phyloP scores from a whole-genome alignment of 2,888 invertebrate species.

The Chelonus formosanus region DNA sequence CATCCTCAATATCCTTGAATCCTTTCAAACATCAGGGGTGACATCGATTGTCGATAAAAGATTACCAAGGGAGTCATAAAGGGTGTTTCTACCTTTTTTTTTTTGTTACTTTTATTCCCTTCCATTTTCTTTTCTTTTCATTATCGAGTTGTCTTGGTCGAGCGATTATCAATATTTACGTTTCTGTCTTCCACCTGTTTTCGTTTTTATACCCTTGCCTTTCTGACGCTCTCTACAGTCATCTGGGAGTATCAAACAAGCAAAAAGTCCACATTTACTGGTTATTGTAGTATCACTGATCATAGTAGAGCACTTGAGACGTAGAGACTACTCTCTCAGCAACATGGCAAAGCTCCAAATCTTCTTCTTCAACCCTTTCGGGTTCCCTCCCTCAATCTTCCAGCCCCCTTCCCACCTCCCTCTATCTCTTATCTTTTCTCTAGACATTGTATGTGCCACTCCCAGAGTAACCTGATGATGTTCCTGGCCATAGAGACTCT shows the following conservation, averaged over 20 bases:
- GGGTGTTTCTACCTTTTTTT: constrained; percentile 30
- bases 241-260: constrained; percentile 26
- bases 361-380: constrained; percentile 40
- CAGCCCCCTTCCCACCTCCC: background rate
- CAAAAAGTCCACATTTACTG: constrained; percentile 48
- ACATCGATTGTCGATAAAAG: constrained; percentile 42
- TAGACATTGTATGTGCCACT: constrained; percentile 36
- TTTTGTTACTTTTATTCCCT: constrained; percentile 9
- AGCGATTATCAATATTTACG: constrained; percentile 63
- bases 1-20: constrained; percentile 3
- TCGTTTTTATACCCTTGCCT: constrained; percentile 38
- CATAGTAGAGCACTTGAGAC: constrained; percentile 62
- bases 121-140: constrained; percentile 16
- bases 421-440: constrained; percentile 7
- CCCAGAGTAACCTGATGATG: constrained; percentile 23
- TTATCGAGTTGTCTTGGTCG: constrained; percentile 20
- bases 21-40: constrained; percentile 6
- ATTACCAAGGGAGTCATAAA: constrained; percentile 35
- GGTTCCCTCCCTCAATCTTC: background rate
- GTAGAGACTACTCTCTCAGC: constrained; percentile 55
- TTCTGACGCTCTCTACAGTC: constrained; percentile 13
- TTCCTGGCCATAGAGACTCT: constrained; percentile 32
- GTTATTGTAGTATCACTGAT: constrained; percentile 62
- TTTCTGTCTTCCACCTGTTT: constrained; percentile 57
- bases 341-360: constrained; percentile 64